A percentile compares a stretch with the other conserved stretches of the same genome.
Evolutionary conservation across 2,797 vertebrate species (phyloP).

Genomic region (Falco columbarius): DNA sequence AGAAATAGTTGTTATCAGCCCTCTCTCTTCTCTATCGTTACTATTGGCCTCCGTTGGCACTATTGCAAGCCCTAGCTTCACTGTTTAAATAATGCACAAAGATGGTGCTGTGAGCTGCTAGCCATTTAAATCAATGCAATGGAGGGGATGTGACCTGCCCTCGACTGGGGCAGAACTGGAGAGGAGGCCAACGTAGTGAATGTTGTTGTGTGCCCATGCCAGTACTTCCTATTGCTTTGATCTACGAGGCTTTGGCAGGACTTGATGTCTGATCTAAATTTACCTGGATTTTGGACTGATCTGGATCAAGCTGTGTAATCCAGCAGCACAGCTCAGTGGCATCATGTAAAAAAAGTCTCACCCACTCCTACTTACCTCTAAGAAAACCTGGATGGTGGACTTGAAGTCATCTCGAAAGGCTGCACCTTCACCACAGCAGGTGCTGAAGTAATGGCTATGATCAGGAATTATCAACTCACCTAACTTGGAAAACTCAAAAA

Average conservation of each 20-base stretch:
- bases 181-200: neutral
- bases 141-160: neutral
- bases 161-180: neutral
- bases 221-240: neutral
- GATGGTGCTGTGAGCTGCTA: neutral
- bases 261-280: neutral
- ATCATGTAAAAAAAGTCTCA: neutral
- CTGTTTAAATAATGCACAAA: neutral
- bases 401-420: neutral
- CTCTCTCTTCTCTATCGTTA: neutral
- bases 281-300: neutral
- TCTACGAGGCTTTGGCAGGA: neutral
- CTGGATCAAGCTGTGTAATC: neutral
- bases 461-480: neutral
- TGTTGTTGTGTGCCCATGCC: neutral
- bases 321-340: neutral
- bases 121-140: neutral
- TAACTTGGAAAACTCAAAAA: neutral
- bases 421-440: neutral
- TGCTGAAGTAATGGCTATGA: neutral
- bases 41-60: neutral
- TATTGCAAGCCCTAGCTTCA: neutral
- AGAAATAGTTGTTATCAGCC: neutral
- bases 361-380: neutral
- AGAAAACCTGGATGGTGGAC: neutral